A percentile compares a stretch with the other conserved stretches of the same genome.
These are phyloP conservation scores for Strigops habroptila DNA, from an alignment of 2,113 vertebrate species.

Conservation along the genomic window DNA sequence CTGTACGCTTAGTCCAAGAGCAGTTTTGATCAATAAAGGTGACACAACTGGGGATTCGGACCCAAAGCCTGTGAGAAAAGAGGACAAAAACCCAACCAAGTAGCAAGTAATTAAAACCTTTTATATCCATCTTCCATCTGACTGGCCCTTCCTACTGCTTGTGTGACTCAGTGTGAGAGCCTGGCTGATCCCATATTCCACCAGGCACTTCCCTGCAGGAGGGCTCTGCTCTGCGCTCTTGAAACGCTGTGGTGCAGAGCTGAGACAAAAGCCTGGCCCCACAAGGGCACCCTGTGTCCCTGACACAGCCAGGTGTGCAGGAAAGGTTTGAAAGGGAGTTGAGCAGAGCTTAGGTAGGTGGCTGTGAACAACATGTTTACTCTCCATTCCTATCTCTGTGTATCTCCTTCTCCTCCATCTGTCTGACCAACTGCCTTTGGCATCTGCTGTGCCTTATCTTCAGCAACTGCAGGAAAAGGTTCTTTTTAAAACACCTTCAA, in stretches of 20 bases:
- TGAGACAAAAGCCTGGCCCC: not conserved
- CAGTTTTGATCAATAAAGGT: not conserved
- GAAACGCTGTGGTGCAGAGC: not conserved
- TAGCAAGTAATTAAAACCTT: not conserved
- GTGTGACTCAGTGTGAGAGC: not conserved
- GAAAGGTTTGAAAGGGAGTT: not conserved
- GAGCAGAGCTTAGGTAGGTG: not conserved
- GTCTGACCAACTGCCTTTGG: not conserved
- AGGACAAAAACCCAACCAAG: not conserved
- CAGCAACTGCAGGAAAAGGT: not conserved
- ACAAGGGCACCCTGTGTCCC: not conserved
- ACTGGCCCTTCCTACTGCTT: not conserved
- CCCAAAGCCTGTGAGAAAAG: not conserved
- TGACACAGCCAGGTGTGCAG: not conserved
- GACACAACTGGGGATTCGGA: not conserved
- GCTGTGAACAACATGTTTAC: not conserved
- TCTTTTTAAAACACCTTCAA: not conserved
- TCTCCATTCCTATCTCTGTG: not conserved
- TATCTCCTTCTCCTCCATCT: not conserved
- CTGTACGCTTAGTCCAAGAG: not conserved
- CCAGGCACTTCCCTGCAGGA: not conserved
- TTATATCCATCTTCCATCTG: not conserved
- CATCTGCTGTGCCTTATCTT: not conserved
- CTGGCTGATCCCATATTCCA: rapidly evolving
- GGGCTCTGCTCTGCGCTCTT: not conserved